phyloP scores from a whole-genome alignment of 2,113 vertebrate genomes.

The Chloropsis cyanopogon region DNA sequence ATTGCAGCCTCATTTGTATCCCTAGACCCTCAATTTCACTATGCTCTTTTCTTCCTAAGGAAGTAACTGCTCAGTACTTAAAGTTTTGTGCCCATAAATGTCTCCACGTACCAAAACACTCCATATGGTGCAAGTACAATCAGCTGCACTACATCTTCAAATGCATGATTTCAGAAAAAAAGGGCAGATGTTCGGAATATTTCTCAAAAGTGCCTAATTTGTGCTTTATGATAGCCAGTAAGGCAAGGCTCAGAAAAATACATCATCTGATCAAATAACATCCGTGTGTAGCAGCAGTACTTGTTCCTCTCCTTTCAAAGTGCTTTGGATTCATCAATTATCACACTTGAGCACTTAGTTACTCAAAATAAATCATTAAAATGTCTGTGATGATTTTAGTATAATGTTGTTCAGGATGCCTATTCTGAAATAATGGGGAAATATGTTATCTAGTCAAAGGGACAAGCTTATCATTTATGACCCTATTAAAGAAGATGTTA shows the following conservation, averaged over 20 bases:
- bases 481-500: background rate
- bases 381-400: background rate
- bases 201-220: background rate
- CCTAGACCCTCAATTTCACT: background rate
- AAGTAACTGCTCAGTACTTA: background rate
- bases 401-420: background rate
- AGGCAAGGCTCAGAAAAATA: background rate
- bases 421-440: background rate
- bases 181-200: background rate
- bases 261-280: background rate
- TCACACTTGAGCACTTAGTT: background rate
- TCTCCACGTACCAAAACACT: background rate
- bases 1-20: background rate
- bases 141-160: background rate
- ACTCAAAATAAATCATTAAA: background rate
- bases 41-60: background rate
- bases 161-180: background rate
- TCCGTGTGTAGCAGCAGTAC: background rate
- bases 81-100: background rate
- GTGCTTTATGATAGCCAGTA: background rate
- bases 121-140: background rate
- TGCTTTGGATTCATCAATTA: background rate
- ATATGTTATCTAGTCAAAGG: background rate
- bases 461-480: background rate
- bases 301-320: background rate